Evolutionary conservation across 2,888 invertebrate species (phyloP).

Genomic region (Onchidella celtica): DNA sequence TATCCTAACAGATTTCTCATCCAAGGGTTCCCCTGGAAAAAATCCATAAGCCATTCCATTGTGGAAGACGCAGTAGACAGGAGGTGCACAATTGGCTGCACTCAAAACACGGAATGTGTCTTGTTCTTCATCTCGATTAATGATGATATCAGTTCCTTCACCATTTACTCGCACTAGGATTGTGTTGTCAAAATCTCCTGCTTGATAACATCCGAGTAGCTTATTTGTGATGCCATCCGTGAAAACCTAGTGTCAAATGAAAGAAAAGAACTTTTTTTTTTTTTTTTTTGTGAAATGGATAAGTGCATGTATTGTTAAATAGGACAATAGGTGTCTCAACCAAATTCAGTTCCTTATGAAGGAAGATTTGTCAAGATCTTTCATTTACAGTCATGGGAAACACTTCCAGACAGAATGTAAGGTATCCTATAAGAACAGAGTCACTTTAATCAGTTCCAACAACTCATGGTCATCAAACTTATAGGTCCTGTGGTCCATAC

Average conservation of each 20-base stretch:
- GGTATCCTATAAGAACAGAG: background rate
- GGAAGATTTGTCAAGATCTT: background rate
- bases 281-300: background rate
- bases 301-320: background rate
- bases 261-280: background rate
- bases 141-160: constrained; percentile 93
- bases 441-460: too few relatives aligned
- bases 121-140: constrained; percentile 90
- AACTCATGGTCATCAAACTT: too few relatives aligned
- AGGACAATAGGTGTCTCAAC: background rate
- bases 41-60: constrained; percentile 95
- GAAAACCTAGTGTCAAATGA: constrained; percentile 85
- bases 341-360: background rate
- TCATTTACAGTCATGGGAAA: background rate
- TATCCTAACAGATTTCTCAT: constrained; percentile 74
- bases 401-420: background rate
- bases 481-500: too few relatives aligned
- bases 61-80: constrained; percentile 92
- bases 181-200: constrained; percentile 83
- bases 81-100: constrained; percentile 89
- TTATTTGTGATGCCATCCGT: constrained; percentile 97
- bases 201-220: constrained; percentile 88
- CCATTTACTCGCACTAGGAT: constrained; percentile 95
- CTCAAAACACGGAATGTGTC: constrained; percentile 65
- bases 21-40: constrained; percentile 85